Percentiles rank a stretch among this genome's conserved stretches.
phyloP scores from a whole-genome alignment of 2,113 vertebrate genomes.

The Cinclus cinclus region DNA sequence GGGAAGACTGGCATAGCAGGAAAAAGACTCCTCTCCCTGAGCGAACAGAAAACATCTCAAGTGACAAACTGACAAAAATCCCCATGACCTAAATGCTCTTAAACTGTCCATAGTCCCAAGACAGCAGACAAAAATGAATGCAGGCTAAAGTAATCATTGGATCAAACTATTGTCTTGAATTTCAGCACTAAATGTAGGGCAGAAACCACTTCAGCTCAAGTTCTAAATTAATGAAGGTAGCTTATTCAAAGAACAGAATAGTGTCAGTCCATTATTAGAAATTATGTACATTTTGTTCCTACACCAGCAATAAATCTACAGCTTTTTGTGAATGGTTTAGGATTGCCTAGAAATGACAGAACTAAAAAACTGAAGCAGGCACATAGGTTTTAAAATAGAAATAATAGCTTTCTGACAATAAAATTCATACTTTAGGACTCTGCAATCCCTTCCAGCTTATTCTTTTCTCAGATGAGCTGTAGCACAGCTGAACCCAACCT shows the following conservation, averaged over 20 bases:
- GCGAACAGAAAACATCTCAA: neutral
- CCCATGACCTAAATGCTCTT: neutral
- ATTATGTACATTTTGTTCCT: neutral
- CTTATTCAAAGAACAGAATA: neutral
- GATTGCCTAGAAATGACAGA: neutral
- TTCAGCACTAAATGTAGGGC: neutral
- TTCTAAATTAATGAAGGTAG: neutral
- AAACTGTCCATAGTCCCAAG: neutral
- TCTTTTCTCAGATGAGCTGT: neutral
- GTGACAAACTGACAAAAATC: neutral
- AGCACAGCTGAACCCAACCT: neutral
- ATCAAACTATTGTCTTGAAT: neutral
- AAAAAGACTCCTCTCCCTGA: neutral
- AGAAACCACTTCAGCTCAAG: neutral
- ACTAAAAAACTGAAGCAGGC: neutral
- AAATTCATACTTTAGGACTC: neutral
- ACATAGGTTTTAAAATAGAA: neutral
- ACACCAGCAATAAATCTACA: neutral
- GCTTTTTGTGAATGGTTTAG: neutral
- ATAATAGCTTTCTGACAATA: neutral
- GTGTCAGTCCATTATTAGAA: neutral
- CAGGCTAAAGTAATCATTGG: neutral
- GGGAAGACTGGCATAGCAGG: neutral
- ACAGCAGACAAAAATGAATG: neutral
- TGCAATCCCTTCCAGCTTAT: neutral